Evolutionary conservation across 92 coral and sea anemone genomes (phyloP).

Genomic region (Isaurus tuberculatus): DNA sequence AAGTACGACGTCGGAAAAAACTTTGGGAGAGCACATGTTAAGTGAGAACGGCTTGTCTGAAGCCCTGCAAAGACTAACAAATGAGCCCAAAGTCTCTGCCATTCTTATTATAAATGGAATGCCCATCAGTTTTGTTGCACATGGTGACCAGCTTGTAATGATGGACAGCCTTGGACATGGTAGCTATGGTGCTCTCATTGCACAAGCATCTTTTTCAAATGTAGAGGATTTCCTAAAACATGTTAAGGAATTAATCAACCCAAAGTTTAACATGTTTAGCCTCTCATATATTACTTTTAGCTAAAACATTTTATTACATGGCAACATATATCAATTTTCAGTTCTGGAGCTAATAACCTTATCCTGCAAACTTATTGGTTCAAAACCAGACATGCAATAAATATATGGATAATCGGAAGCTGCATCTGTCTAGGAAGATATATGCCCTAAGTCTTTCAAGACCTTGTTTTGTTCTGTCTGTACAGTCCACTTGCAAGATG

Average conservation of each 20-base stretch:
- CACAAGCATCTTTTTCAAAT: constrained; percentile 3
- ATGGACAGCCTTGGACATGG: constrained; percentile 33
- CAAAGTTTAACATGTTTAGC: constrained; percentile 17
- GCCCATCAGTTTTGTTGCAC: constrained; percentile 13
- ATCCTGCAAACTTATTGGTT: too few relatives aligned
- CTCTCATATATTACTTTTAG: constrained; percentile 18
- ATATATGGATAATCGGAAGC: too few relatives aligned
- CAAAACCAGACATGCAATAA: too few relatives aligned
- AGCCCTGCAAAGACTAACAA: constrained; percentile 7
- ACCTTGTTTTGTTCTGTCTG: too few relatives aligned
- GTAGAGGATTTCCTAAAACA: not conserved
- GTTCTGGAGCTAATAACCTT: too few relatives aligned
- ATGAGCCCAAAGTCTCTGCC: constrained; percentile 7
- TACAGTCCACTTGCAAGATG: too few relatives aligned
- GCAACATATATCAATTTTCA: too few relatives aligned
- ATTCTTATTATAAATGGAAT: constrained; percentile 17
- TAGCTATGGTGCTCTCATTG: constrained; percentile 38
- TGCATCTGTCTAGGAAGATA: too few relatives aligned
- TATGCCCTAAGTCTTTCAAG: too few relatives aligned
- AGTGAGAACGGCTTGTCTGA: too few relatives aligned
- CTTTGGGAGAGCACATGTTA: too few relatives aligned
- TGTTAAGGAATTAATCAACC: constrained; percentile 11
- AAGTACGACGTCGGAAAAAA: too few relatives aligned
- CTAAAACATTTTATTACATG: not conserved
- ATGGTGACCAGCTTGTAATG: constrained; percentile 10